Evolutionary conservation across 2,113 vertebrate species (phyloP).

Genomic region (Sterrhoptilus dennistouni): DNA sequence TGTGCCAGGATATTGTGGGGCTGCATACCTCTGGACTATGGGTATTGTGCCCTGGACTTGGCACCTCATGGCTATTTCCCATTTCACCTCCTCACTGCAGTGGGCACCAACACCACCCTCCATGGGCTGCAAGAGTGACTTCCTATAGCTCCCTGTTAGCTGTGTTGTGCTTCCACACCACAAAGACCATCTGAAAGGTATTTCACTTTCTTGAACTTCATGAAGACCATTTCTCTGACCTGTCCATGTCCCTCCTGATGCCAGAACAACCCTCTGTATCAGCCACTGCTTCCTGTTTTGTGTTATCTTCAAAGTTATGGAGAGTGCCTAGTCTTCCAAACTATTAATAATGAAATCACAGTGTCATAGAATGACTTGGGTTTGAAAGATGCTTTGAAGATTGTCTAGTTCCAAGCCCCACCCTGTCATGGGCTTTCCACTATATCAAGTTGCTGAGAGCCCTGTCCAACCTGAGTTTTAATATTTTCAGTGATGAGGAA

Average conservation of each 20-base stretch:
- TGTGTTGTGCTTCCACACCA: background rate
- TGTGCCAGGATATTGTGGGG: rapidly evolving
- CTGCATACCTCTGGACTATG: background rate
- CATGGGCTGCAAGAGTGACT: background rate
- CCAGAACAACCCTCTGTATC: background rate
- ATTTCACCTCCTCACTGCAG: rapidly evolving
- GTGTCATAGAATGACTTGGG: background rate
- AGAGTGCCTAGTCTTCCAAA: background rate
- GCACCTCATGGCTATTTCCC: background rate
- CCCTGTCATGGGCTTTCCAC: background rate
- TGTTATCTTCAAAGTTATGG: background rate
- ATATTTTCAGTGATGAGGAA: background rate
- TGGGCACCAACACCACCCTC: background rate
- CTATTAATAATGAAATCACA: background rate
- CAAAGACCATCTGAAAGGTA: background rate
- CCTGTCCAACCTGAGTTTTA: background rate
- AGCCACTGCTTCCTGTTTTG: background rate
- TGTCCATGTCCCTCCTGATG: background rate
- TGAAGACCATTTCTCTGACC: background rate
- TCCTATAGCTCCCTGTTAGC: background rate
- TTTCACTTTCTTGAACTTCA: background rate
- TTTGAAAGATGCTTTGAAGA: background rate
- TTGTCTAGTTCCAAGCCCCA: background rate
- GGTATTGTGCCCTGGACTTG: background rate
- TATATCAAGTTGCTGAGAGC: background rate